Base-by-base conservation (phyloP, 2,888 invertebrate species). In the Ophion slaviceki region DNA sequence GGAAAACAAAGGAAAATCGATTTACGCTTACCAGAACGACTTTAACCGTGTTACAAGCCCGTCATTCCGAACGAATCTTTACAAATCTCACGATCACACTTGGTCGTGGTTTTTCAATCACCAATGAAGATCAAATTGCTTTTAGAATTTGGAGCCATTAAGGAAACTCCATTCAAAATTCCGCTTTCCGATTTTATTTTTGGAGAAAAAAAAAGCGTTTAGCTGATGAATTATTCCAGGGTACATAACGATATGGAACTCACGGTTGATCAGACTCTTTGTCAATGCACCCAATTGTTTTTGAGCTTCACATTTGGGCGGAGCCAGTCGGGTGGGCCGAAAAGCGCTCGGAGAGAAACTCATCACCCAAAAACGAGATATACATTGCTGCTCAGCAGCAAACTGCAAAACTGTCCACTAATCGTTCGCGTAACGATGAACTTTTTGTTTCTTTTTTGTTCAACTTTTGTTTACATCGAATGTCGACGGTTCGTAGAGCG, bases 21-120 rank as follows among this genome's bases (percentile, higher is more conserved):
- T 88, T 84, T 89, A 90, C 87, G 88, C 88, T 89, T 91, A 89
- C 86, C 85, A 88, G 87, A 90, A 90, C 80, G 89, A 84, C 36
- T 67, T 88, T 87, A 86, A 89, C 88, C 82, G 82, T 82, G 80
- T 87, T 70, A 79, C 79, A 24, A 67, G 70, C 78, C 78, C 40
- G 75, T 79, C 70, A 79, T 79, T 59, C 75, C 75, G 70, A 85
- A 82, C 78, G 75, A 61, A 78, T 59, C 79, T 85, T 74, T 68
- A 82, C 79, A 74, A 81, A 40, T 68, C 61, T 68, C 40, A 28
- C 78, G 81, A 82, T 85, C 77, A 57, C 78, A 72, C 70, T 85
- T 78, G 59, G 79, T 82, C 66, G 83, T 78, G 74, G 74, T 77
- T 80, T 74, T 17, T 47, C 45, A 53, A 74, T 74, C 28, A 28